A percentile compares a stretch with the other conserved stretches of the same genome.
phyloP scores from a whole-genome alignment of 2,113 vertebrate genomes.

The Rhea americana region DNA sequence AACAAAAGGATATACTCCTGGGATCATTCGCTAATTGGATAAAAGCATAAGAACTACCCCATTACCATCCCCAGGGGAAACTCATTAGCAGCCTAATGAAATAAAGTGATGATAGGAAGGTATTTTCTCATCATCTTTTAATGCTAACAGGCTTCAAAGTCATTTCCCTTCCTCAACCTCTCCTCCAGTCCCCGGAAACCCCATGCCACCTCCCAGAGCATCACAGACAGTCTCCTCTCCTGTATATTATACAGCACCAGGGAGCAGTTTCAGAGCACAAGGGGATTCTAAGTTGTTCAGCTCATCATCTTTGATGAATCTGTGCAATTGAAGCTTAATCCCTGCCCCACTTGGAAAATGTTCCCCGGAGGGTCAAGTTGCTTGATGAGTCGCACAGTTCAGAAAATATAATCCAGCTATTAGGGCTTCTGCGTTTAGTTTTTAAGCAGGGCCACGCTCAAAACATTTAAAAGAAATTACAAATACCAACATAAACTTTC shows the following conservation, averaged over 20 bases:
- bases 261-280: conserved; percentile 44
- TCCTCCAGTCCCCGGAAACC: conserved; percentile 2
- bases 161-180: conserved; percentile 32
- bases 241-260: neutral
- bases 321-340: conserved; percentile 45
- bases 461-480: neutral
- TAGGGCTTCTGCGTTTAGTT: neutral
- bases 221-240: conserved; percentile 26
- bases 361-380: conserved; percentile 43
- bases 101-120: conserved; percentile 63
- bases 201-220: conserved; percentile 1
- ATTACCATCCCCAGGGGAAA: conserved; percentile 58
- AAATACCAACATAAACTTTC: neutral
- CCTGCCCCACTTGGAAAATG: conserved; percentile 39
- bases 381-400: conserved; percentile 17
- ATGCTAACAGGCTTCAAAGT: conserved; percentile 55
- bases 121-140: conserved; percentile 66
- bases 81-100: conserved; percentile 64
- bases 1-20: conserved; percentile 51
- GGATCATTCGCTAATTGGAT: conserved; percentile 62
- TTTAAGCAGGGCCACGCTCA: neutral
- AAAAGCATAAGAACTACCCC: conserved; percentile 59
- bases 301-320: conserved; percentile 46
- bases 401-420: neutral
- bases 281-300: conserved; percentile 22